These are phyloP conservation scores for Leptinotarsa undecemlineata DNA, from an alignment of 1,140 invertebrate species.

Conservation along the genomic window DNA sequence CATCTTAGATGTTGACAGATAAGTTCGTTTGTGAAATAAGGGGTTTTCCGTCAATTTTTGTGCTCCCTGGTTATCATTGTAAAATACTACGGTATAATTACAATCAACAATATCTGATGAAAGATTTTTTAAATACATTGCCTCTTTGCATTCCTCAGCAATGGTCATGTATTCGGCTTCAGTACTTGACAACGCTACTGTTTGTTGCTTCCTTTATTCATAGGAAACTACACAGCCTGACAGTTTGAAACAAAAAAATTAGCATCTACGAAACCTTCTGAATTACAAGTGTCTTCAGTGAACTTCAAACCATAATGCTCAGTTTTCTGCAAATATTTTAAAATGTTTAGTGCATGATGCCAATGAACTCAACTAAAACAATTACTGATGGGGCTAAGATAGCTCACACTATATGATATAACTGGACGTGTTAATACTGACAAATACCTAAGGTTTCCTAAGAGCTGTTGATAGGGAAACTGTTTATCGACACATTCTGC, in stretches of 20 bases:
- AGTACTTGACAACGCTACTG: neutral
- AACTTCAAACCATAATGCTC: neutral
- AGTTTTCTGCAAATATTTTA: conserved; percentile 47
- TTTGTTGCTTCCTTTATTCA: neutral
- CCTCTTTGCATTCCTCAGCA: neutral
- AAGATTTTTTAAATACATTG: neutral
- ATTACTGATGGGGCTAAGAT: conserved; percentile 49
- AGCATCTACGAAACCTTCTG: neutral
- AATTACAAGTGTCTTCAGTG: neutral
- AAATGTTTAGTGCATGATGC: conserved; percentile 56
- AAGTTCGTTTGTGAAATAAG: neutral
- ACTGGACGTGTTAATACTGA: conserved; percentile 53
- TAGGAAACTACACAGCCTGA: neutral
- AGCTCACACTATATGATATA: conserved; percentile 49
- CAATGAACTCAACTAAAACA: conserved; percentile 51
- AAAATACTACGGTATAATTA: neutral
- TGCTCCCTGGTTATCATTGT: neutral
- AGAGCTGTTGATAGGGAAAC: too few relatives aligned
- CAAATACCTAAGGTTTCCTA: conserved; percentile 26
- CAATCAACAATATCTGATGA: neutral
- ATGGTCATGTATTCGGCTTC: neutral
- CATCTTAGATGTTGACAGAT: neutral
- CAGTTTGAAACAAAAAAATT: neutral
- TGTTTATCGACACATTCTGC: too few relatives aligned
- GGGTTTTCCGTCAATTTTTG: neutral